Evolutionary conservation across 2,888 invertebrate genomes (phyloP).

Genomic region (Diarsia mendica): DNA sequence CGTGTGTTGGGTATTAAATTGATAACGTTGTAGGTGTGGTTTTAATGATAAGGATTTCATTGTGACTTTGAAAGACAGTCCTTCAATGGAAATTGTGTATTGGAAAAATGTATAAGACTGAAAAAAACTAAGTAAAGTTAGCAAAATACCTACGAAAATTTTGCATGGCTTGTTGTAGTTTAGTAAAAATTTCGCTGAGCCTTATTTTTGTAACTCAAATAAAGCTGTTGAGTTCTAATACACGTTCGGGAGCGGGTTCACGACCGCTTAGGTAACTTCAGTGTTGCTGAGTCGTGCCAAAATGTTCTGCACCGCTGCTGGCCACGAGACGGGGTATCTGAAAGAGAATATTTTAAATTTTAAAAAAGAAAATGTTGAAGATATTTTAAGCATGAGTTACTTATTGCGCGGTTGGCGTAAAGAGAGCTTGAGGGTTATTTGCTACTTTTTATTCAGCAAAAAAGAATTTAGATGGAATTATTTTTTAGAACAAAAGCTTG

Average conservation of each 20-base stretch:
- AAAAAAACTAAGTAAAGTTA: neutral
- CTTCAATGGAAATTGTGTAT: neutral
- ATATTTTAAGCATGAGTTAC: conserved; percentile 54
- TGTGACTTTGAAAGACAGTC: neutral
- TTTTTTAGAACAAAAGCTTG: neutral
- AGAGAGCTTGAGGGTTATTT: conserved; percentile 20
- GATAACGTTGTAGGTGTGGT: conserved; percentile 10
- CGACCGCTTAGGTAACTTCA: conserved; percentile 78
- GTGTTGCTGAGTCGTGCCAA: conserved; percentile 70
- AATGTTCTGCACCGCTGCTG: conserved; percentile 77
- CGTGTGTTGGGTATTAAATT: conserved; percentile 13
- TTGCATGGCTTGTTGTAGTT: conserved; percentile 3
- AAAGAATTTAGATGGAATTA: neutral
- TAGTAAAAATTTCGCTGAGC: conserved; percentile 46
- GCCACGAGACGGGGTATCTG: conserved; percentile 69
- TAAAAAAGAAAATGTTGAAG: conserved; percentile 44
- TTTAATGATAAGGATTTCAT: neutral
- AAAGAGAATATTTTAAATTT: conserved; percentile 68
- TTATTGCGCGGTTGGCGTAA: conserved; percentile 37
- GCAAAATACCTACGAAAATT: conserved; percentile 14
- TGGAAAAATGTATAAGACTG: neutral
- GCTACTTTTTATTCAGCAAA: conserved; percentile 28
- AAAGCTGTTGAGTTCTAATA: conserved; percentile 66
- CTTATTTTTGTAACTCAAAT: conserved; percentile 62
- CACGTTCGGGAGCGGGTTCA: conserved; percentile 71